Evolutionary conservation across 2,113 vertebrate genomes (phyloP).

Genomic region (Stomatorhinus ivindoensis): DNA sequence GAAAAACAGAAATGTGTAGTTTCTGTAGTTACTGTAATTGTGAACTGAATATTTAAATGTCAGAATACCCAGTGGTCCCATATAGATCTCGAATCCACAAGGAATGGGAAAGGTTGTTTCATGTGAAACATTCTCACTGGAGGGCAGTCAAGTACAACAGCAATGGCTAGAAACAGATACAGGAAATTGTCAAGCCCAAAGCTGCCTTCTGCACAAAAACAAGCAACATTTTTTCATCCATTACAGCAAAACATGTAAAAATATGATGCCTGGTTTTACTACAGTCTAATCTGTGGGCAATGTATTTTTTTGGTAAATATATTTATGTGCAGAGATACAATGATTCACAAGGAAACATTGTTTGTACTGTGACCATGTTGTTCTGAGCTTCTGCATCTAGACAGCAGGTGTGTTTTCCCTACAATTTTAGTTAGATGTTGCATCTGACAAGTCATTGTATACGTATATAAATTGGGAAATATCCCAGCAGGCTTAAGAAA

Average conservation of each 20-base stretch:
- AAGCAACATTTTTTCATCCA: background rate
- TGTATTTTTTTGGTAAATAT: background rate
- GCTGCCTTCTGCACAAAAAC: background rate
- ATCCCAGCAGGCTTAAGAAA: background rate
- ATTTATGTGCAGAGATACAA: background rate
- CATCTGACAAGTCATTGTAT: background rate
- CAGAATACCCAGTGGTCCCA: background rate
- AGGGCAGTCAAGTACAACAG: conserved; percentile 24
- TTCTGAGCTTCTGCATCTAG: background rate
- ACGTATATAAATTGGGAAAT: background rate
- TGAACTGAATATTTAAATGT: background rate
- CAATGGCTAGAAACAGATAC: background rate
- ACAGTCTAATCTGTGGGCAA: background rate
- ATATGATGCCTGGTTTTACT: background rate
- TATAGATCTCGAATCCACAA: background rate
- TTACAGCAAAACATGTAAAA: background rate
- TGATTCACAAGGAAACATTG: background rate
- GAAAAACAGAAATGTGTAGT: background rate
- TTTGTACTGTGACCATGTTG: background rate
- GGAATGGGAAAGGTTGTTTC: background rate
- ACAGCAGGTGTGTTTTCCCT: background rate
- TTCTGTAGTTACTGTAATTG: background rate
- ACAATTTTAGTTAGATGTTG: background rate
- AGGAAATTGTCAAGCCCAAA: background rate
- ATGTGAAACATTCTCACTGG: background rate